Percentiles rank a stretch among this genome's conserved stretches.
phyloP scores from a whole-genome alignment of 2,888 invertebrate species.

The Sialis lutaria region DNA sequence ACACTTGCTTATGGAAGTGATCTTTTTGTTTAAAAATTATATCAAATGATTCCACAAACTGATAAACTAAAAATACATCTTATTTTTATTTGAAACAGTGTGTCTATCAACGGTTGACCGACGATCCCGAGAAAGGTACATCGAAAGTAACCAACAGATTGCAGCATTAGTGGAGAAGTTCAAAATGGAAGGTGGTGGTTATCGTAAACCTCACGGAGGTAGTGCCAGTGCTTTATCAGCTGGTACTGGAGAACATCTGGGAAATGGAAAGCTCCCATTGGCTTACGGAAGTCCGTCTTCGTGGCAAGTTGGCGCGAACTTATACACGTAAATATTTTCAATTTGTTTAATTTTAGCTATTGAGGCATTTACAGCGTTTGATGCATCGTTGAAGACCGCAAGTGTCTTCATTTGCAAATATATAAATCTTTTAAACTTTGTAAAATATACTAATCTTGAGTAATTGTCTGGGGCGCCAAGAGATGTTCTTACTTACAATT shows the following conservation, averaged over 20 bases:
- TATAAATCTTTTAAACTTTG: too few species aligned
- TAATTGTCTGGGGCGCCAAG: too few species aligned
- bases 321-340: conserved; percentile 39
- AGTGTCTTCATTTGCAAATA: too few species aligned
- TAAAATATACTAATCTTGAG: too few species aligned
- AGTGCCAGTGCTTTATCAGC: conserved; percentile 35
- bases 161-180: conserved; percentile 82
- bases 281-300: conserved; percentile 58
- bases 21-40: too few species aligned
- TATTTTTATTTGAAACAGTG: conserved; percentile 28
- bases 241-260: conserved; percentile 30
- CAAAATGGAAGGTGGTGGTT: conserved; percentile 65
- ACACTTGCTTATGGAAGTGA: too few species aligned
- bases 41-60: not conserved
- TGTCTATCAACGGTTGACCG: conserved; percentile 62
- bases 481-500: too few species aligned
- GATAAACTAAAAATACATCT: not conserved
- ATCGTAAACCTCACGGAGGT: conserved; percentile 32
- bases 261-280: conserved; percentile 49
- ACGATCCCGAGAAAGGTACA: conserved; percentile 74
- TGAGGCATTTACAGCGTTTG: too few species aligned
- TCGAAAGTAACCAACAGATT: conserved; percentile 88
- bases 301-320: conserved; percentile 45
- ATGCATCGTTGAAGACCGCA: too few species aligned
- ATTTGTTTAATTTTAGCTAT: too few species aligned